Evolutionary conservation across 2,888 invertebrate genomes (phyloP).

Genomic region (Melanostoma scalare): DNA sequence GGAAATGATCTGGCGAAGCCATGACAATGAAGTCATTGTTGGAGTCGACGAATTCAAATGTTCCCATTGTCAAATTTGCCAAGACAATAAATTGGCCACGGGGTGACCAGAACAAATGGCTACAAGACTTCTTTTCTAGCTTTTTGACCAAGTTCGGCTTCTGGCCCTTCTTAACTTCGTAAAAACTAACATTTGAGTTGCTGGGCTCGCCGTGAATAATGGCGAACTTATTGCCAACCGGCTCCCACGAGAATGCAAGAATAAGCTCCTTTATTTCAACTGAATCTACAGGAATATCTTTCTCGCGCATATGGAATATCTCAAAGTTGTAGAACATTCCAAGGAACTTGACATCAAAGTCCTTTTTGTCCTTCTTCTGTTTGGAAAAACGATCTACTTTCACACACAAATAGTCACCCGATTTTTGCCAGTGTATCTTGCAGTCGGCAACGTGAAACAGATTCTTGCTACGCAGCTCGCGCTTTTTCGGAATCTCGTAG

Average conservation of each 20-base stretch:
- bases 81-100: slow-evolving; percentile 97
- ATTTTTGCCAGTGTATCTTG: slow-evolving; percentile 99
- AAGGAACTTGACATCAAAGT: slow-evolving; percentile 95
- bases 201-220: slow-evolving; percentile 96
- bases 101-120: slow-evolving; percentile 97
- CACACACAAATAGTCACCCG: slow-evolving; percentile 98
- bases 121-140: slow-evolving; percentile 93
- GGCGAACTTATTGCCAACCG: slow-evolving; percentile 96
- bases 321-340: slow-evolving; percentile 99
- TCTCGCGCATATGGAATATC: slow-evolving; percentile 99
- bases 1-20: slow-evolving; percentile 96
- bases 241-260: slow-evolving; percentile 99
- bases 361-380: slow-evolving; percentile 95
- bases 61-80: slow-evolving; percentile 94
- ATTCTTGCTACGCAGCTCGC: slow-evolving; percentile 95
- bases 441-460: slow-evolving; percentile 99
- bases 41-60: slow-evolving; percentile 97
- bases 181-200: slow-evolving; percentile 94
- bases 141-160: slow-evolving; percentile 94
- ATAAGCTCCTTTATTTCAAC: slow-evolving; percentile 97
- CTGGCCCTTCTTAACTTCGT: slow-evolving; percentile 94
- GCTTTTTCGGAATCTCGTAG: slow-evolving; percentile 94
- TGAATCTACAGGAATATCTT: slow-evolving; percentile 98
- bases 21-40: slow-evolving; percentile 96
- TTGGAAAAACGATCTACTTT: slow-evolving; percentile 94